Evolutionary conservation across 1,140 invertebrate genomes (phyloP), one percentile per base, ranked within the genome.

Genomic region (Diabrotica virgifera): DNA sequence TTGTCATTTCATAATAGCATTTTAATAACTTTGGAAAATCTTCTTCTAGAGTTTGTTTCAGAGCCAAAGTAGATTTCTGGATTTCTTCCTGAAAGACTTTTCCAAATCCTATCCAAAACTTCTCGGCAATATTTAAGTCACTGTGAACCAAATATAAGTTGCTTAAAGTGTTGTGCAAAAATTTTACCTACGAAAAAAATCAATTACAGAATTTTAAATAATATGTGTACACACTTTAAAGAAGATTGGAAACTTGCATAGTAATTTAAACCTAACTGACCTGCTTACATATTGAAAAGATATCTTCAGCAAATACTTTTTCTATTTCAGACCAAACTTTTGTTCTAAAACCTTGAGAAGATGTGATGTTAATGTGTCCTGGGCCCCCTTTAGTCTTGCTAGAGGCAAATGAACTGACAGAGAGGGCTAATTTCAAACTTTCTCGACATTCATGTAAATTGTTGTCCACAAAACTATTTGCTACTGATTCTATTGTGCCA

Each of bases 1-100:
- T 77, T 0, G 80, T 76, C 66, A 86, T 79, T 68, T 85, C 84
- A 77, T 82, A 84, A 67, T 83, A 85, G 64, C 80, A 82, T 74
- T 85, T 86, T 9, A 96, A 80, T 59, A 96, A 82, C 77, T 92
- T 94, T 12, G 94, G 93, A 80, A 90, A 96, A 79, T 96, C 93
- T 55, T 90, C 89, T 82, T 96, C 93, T 59, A 96, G 83, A 46
- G 91, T 89, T 80, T 95, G 91, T 73, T 90, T 92, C n/a, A 94
- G 84, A 71, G 89, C 87, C 52, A 85, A 82, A 0, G 90, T 88
- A 56, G 81, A 80, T 67, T 82, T 82, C 65, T 81, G 81, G 40
- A 85, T 74, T 72, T 85, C 82, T 63, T 72, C 78, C 65, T 79
- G 80, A 63, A 85, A 82, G 52, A 80, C 71, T 51, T 78, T 62